phyloP scores from a whole-genome alignment of 1,140 invertebrate species.

The Sipha flava region DNA sequence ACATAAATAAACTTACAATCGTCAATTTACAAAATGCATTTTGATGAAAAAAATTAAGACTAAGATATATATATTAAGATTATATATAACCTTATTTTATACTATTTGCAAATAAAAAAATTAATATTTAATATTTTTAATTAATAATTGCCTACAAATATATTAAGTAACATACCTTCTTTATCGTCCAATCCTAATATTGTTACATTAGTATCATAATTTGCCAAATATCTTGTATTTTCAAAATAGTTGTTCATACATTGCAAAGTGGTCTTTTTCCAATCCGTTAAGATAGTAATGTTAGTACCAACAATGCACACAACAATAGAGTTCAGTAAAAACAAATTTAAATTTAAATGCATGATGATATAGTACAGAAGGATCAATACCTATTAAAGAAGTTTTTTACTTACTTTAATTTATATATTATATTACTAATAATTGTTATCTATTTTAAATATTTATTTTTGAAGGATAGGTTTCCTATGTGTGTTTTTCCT shows the following conservation, averaged over 20 bases:
- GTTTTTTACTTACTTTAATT: not conserved
- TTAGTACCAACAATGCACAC: not conserved
- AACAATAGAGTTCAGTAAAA: not conserved
- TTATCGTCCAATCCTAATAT: not conserved
- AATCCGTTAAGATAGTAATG: not conserved
- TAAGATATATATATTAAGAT: too few species aligned
- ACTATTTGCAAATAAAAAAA: too few species aligned
- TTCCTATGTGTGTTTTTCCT: not conserved
- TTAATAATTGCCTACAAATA: too few species aligned
- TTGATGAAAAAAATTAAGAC: too few species aligned
- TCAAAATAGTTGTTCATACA: not conserved
- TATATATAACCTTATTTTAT: too few species aligned
- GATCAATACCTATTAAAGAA: not conserved
- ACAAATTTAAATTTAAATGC: not conserved
- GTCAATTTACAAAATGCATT: too few species aligned
- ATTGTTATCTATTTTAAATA: conserved; percentile 10
- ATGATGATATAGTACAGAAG: not conserved
- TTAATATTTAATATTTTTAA: too few species aligned
- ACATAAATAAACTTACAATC: too few species aligned
- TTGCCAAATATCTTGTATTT: not conserved
- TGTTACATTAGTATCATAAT: not conserved
- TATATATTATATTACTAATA: not conserved
- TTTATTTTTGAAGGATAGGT: conserved; percentile 20
- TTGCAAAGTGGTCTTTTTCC: not conserved
- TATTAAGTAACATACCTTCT: not conserved